These are phyloP conservation scores for Conchocele bisecta DNA, from an alignment of 2,888 invertebrate genomes.

Conservation along the genomic window DNA sequence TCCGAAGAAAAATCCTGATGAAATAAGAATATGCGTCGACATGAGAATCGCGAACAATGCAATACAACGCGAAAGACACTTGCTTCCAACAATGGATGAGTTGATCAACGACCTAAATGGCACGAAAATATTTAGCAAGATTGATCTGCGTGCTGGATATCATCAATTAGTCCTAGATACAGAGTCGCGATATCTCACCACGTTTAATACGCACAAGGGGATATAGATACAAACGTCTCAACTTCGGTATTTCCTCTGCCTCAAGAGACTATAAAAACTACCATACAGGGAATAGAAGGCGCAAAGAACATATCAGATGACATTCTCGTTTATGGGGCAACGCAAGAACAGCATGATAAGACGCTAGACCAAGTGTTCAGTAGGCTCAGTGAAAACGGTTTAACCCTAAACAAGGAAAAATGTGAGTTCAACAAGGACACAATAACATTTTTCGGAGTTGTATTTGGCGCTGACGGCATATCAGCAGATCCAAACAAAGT, in stretches of 20 bases:
- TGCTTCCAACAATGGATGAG: conserved; percentile 60
- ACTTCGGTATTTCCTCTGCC: conserved; percentile 79
- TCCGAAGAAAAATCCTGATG: conserved; percentile 47
- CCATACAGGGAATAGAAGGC: conserved; percentile 77
- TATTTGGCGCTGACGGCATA: conserved; percentile 35
- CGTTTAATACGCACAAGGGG: conserved; percentile 62
- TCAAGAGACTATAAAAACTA: conserved; percentile 80
- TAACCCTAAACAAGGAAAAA: conserved; percentile 70
- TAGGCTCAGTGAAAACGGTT: conserved; percentile 41
- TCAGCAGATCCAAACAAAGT: conserved; percentile 59
- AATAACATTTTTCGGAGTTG: conserved; percentile 54
- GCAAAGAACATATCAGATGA: conserved; percentile 81
- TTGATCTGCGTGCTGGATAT: conserved; percentile 61
- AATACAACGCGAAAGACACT: conserved; percentile 56
- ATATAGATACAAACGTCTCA: conserved; percentile 59
- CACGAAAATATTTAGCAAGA: conserved; percentile 53
- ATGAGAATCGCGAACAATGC: conserved; percentile 64
- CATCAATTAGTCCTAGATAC: conserved; percentile 60
- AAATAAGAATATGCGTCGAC: conserved; percentile 65
- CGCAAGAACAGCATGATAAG: conserved; percentile 71
- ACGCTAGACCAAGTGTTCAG: conserved; percentile 63
- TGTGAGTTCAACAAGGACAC: conserved; percentile 60
- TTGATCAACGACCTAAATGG: conserved; percentile 61
- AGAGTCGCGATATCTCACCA: conserved; percentile 64
- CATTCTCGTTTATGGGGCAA: conserved; percentile 77